Evolutionary conservation across 2,888 invertebrate genomes (phyloP).

Genomic region (Cosmia pyralina): DNA sequence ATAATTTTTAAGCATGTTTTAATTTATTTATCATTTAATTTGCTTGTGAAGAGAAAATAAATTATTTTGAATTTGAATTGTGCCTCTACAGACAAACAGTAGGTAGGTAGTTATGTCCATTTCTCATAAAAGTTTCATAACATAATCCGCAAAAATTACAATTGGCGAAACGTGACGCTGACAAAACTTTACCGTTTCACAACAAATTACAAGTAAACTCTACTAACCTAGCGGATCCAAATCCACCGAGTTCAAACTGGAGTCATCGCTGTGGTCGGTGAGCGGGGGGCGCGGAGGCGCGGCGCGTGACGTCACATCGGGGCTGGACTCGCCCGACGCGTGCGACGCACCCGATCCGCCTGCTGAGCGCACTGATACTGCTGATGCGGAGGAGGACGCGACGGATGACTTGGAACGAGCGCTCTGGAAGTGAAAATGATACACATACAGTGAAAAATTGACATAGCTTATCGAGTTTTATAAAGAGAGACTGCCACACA

Average conservation of each 20-base stretch:
- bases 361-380: slow-evolving; percentile 87
- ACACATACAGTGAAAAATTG: no score
- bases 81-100: background rate
- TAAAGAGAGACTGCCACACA: no score
- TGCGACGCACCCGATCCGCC: slow-evolving; percentile 85
- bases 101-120: background rate
- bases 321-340: slow-evolving; percentile 87
- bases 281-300: slow-evolving; percentile 85
- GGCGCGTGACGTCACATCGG: slow-evolving; percentile 89
- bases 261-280: slow-evolving; percentile 94
- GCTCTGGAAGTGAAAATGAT: slow-evolving; percentile 85
- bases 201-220: background rate
- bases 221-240: slow-evolving; percentile 92
- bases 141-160: background rate
- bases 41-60: no score
- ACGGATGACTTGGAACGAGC: slow-evolving; percentile 91
- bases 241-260: slow-evolving; percentile 97
- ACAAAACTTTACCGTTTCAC: background rate
- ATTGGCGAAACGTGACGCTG: background rate
- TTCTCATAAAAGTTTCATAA: background rate
- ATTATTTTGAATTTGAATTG: no score
- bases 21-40: no score
- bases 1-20: no score
- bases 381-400: slow-evolving; percentile 87
- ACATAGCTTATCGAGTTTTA: no score